Conservation (phyloP, 1,140 invertebrate species). For the Scaptomyza pallida region DNA sequence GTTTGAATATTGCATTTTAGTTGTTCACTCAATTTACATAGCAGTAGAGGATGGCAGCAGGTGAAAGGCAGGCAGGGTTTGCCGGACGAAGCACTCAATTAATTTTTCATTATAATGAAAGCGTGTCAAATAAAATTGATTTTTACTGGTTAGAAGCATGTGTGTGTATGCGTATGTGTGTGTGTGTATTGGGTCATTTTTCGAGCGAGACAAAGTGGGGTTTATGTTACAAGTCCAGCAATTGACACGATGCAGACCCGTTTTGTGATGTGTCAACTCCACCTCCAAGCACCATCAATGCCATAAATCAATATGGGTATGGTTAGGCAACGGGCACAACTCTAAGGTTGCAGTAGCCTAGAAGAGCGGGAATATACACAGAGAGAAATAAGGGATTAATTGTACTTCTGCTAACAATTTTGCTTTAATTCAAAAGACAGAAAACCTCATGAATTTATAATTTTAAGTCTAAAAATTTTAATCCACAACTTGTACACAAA, state of each 20-base stretch:
- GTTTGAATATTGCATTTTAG: slow-evolving; percentile 49
- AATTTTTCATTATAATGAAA: slow-evolving; percentile 63
- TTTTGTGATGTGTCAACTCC: slow-evolving; percentile 5
- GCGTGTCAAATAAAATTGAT: slow-evolving; percentile 70
- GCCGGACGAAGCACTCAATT: slow-evolving; percentile 59
- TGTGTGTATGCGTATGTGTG: slow-evolving; percentile 1
- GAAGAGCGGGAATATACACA: neutral
- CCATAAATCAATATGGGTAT: slow-evolving; percentile 55
- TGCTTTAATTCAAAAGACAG: too few relatives aligned
- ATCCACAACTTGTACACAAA: neutral
- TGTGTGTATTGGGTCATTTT: neutral
- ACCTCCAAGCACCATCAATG: slow-evolving; percentile 6
- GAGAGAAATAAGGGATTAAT: neutral
- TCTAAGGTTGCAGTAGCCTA: slow-evolving; percentile 7
- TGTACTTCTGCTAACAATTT: too few relatives aligned
- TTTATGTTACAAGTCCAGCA: slow-evolving; percentile 38
- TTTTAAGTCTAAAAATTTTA: too few relatives aligned
- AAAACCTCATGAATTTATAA: too few relatives aligned
- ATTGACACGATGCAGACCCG: slow-evolving; percentile 3
- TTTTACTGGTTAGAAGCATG: slow-evolving; percentile 18
- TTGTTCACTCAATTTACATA: slow-evolving; percentile 24
- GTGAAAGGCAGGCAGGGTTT: too few relatives aligned
- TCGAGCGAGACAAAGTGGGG: slow-evolving; percentile 27
- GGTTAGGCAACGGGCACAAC: slow-evolving; percentile 16
- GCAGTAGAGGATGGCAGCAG: neutral